Conservation (phyloP, 2,113 vertebrate genomes). For the Tyto alba region DNA sequence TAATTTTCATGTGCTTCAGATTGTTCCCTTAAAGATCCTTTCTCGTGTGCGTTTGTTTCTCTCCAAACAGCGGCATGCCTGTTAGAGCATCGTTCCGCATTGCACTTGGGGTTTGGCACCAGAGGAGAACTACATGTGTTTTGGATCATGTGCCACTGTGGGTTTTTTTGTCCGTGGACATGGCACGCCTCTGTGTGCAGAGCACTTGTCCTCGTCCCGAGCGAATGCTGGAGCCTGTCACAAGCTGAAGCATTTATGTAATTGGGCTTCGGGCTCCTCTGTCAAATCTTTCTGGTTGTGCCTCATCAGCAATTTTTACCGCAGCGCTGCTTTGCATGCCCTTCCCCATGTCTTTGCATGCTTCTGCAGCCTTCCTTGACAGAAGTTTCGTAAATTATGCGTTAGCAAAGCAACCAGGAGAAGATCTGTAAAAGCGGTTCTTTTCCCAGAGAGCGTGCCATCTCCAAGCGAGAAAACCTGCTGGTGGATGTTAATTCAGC, state of each 20-base stretch:
- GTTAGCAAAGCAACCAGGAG: neutral
- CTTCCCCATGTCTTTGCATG: neutral
- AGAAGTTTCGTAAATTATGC: neutral
- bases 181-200: neutral
- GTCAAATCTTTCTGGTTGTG: neutral
- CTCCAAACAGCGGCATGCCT: neutral
- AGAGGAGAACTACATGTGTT: neutral
- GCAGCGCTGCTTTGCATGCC: neutral
- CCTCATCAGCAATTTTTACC: neutral
- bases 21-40: neutral
- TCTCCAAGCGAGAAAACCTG: neutral
- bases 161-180: neutral
- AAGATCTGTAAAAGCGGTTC: neutral
- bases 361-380: neutral
- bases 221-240: neutral
- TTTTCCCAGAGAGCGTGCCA: neutral
- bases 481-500: neutral
- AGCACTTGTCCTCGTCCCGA: neutral
- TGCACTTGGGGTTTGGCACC: neutral
- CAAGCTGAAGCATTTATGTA: fast-evolving
- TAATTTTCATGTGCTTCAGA: neutral
- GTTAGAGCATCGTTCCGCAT: neutral
- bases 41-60: neutral
- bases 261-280: neutral
- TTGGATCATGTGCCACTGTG: neutral